Evolutionary conservation across 2,888 invertebrate genomes (phyloP).

Genomic region (Pteria penguin): DNA sequence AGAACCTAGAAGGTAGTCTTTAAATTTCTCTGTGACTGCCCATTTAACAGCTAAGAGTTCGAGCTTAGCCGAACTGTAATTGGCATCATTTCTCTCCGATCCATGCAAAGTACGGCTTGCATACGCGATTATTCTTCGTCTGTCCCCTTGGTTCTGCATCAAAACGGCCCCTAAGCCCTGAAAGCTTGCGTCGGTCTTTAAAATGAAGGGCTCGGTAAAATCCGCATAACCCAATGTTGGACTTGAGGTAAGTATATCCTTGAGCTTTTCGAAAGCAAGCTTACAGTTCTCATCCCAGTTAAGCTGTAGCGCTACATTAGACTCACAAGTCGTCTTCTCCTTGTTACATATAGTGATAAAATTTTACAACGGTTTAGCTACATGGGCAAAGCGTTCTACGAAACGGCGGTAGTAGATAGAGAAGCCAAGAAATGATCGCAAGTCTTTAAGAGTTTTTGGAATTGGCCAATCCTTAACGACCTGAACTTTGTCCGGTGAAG

Average conservation of each 20-base stretch:
- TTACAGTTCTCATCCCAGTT: conserved; percentile 19
- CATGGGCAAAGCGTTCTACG: neutral
- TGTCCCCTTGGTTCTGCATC: conserved; percentile 17
- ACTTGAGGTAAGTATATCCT: conserved; percentile 28
- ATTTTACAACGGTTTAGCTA: neutral
- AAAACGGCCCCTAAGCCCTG: conserved; percentile 44
- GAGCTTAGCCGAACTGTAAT: conserved; percentile 46
- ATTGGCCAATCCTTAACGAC: conserved; percentile 7
- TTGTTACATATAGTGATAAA: neutral
- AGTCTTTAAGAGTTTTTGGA: neutral
- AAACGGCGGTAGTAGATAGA: conserved; percentile 12
- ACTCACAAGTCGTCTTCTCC: neutral
- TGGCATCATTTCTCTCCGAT: conserved; percentile 32
- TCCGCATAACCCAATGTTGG: conserved; percentile 42
- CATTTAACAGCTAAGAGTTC: conserved; percentile 50
- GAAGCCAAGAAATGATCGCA: conserved; percentile 11
- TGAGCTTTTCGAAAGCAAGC: conserved; percentile 28
- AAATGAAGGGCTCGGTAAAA: conserved; percentile 29
- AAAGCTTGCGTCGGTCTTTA: conserved; percentile 38
- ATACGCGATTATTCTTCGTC: conserved; percentile 35
- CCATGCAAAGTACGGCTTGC: conserved; percentile 35
- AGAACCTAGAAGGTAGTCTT: conserved; percentile 37
- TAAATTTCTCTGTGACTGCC: conserved; percentile 48
- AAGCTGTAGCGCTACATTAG: neutral
- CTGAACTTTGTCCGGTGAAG: conserved; percentile 2